Evolutionary conservation across 1,140 invertebrate species (phyloP), one percentile per base, ranked within the genome.

Genomic region (Hylaeus volcanicus): DNA sequence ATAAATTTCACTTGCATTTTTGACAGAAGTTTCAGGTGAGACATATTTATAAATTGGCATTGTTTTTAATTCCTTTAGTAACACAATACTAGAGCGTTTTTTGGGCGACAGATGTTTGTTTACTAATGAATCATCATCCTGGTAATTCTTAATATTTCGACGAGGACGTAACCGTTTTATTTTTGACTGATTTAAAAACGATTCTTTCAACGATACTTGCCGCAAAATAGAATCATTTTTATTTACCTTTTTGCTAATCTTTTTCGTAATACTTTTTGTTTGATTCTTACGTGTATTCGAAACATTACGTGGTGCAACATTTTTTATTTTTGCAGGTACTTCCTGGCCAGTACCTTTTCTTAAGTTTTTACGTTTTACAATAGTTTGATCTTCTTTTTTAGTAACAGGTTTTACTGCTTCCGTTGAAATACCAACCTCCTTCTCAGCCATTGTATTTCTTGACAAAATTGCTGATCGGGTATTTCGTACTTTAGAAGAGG

Each of bases 1-100:
- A 51, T 88, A 88, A 12, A 88, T 63, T 39, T 85, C 83, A 37
- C 12, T 82, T 0, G 15, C 55, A 3, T 69, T 60, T 63, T 78
- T 64, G 2, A 9, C 41, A 15, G 45, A 41, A 8, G 55, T 61
- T 12, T 88, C 79, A 39, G 61, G 14, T 26, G 71, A 60, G 8
- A 56, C 1, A 5, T 26, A 45, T 71, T 83, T 66, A 11, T 88
- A 88, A 4, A 88, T 14, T 14, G 86, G 86, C 5, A 83, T 3
- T 39, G 85, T 88, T 4, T 45, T 41, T 26, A 26, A 26, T 26
- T 48, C 26, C 37, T 3, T 26, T 51, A 0, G 5, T 5, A 63
- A 26, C 26, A 26, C 26, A 26, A 26, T 26, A 26, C 26, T 26
- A 26, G 26, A 26, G 26, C 26, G 26, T 5, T 5, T 58, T 14